phyloP scores from a whole-genome alignment of 2,797 vertebrate genomes.

The Sebastes hubbsi region DNA sequence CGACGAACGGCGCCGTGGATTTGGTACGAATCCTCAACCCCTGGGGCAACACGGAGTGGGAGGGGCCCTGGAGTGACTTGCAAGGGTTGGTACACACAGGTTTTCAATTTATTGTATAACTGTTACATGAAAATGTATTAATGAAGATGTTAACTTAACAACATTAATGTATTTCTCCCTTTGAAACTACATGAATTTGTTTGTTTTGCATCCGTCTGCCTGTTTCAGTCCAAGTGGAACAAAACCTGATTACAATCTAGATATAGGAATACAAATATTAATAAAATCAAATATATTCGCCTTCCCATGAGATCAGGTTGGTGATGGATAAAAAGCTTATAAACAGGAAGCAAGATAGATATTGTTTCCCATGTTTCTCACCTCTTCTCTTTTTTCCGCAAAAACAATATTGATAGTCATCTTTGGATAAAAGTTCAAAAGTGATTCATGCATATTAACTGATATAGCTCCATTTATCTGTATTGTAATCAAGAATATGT shows the following conservation, averaged over 20 bases:
- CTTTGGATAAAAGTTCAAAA: not conserved
- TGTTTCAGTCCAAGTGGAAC: not conserved
- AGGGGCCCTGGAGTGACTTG: slow-evolving; percentile 82
- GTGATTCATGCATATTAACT: not conserved
- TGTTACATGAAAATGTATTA: not conserved
- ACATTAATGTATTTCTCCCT: not conserved
- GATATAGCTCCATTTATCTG: not conserved
- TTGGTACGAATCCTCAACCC: slow-evolving; percentile 83
- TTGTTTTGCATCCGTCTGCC: not conserved
- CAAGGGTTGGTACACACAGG: slow-evolving; percentile 51
- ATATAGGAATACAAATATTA: not conserved
- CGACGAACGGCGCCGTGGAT: slow-evolving; percentile 27
- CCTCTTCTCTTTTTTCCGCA: not conserved
- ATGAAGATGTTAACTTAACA: not conserved
- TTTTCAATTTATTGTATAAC: not conserved
- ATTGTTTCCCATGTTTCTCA: not conserved
- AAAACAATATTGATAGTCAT: not conserved
- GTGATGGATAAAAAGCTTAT: too few relatives aligned
- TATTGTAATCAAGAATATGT: not conserved
- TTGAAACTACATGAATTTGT: not conserved
- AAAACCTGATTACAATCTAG: not conserved
- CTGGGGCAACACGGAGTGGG: slow-evolving; percentile 84
- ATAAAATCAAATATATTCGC: not conserved
- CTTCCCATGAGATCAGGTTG: too few relatives aligned
- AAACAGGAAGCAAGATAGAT: not conserved